These are phyloP conservation scores for Crioceris asparagi DNA, from an alignment of 2,888 invertebrate species.

Conservation along the genomic window DNA sequence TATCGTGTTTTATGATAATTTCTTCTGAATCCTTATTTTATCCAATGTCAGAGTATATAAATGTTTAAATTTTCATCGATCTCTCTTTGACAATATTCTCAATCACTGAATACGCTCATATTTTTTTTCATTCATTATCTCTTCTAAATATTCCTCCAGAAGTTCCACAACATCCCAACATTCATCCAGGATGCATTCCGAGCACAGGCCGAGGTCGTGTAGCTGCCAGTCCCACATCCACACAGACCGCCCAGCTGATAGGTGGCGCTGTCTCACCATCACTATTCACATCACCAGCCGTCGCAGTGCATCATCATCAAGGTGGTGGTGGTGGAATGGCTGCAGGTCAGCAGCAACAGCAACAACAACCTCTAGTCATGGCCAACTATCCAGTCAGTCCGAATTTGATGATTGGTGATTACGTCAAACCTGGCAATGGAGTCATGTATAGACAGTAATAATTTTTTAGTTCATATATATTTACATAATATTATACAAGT, in stretches of 20 bases:
- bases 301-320: conserved; percentile 10
- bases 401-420: conserved; percentile 67
- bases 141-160: too few relatives aligned
- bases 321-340: too few relatives aligned
- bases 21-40: too few relatives aligned
- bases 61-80: too few relatives aligned
- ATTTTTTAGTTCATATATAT: too few relatives aligned
- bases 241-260: conserved; percentile 51
- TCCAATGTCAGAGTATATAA: too few relatives aligned
- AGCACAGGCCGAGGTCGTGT: conserved; percentile 51
- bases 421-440: conserved; percentile 44
- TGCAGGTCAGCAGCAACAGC: conserved; percentile 25
- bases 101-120: too few relatives aligned
- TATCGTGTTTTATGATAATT: too few relatives aligned
- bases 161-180: conserved; percentile 37
- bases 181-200: conserved; percentile 52
- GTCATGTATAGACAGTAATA: conserved; percentile 33
- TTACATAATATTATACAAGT: too few relatives aligned
- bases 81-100: too few relatives aligned
- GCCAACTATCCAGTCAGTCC: conserved; percentile 59
- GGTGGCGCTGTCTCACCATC: conserved; percentile 63
- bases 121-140: too few relatives aligned
- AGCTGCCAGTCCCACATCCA: conserved; percentile 49
- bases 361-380: conserved; percentile 44
- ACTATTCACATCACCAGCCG: conserved; percentile 42